Base-by-base conservation (phyloP, 35 echinoderm and acorn worm genomes). In the Heliocidaris tuberculata region DNA sequence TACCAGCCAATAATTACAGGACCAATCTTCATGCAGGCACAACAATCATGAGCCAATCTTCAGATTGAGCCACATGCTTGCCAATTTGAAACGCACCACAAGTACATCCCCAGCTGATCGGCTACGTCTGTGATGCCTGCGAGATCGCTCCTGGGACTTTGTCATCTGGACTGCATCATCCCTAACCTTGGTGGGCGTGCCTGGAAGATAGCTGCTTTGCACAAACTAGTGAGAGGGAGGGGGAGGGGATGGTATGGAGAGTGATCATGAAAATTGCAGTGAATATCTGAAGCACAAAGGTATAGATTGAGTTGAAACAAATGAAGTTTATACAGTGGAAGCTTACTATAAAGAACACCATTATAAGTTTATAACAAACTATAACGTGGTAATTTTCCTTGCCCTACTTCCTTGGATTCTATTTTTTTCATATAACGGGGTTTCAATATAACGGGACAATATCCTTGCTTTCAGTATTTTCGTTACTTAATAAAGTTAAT, bases 131-230 rank as follows among this genome's bases (percentile, higher is more conserved):
- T 97, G 96, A 24, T 88, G 85, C 54, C 92, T 96, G n/a, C 59
- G 85, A n/a, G 85, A n/a, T 5, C 54, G 49, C 88, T 92, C 86
- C 27, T 60, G 86, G 31, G 90, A 93, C 90, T 54, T 93, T 88
- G 86, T 32, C 71, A 96, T 94, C 59, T 85, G 88, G 21, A 95
- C 91, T 17, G 94, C 85, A 19, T 97, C 97, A 13, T 99, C 98
- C 91, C 95, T 93, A 5, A 98, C 96, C 50, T 95, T 47, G 85
- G 96, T 99, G 21, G 98, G 98, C 47, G 98, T 99, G 52, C 97
- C 97, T 16, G 98, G 98, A 93, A 99, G 88, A 96, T 97, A 94
- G 56, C 97, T 96, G 88, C 94, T 99, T 47, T 97, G 95, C 15
- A 96, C 96, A 96, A 97, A 99, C 97, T 99, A 88, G 49, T n/a